Conservation (phyloP, 53 echinoderm and acorn worm genomes). For the Mesocentrotus franciscanus region DNA sequence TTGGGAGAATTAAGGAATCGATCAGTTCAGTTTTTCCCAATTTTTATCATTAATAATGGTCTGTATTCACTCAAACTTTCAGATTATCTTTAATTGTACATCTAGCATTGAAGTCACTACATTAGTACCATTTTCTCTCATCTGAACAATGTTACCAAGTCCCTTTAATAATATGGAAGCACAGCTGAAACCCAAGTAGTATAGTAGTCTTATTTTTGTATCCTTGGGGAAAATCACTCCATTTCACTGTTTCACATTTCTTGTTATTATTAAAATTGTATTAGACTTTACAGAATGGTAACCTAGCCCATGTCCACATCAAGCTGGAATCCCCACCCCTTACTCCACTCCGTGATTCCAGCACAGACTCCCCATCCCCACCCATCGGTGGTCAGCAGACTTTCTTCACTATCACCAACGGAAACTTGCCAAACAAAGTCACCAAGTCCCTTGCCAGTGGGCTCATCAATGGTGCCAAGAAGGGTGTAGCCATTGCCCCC, state of each 20-base stretch:
- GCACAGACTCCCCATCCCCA: slow-evolving; percentile 46
- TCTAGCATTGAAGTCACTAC: too few species aligned
- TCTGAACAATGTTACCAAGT: too few species aligned
- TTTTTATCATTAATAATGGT: too few species aligned
- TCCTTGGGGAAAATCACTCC: too few species aligned
- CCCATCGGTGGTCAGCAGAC: background rate
- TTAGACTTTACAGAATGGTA: slow-evolving; percentile 48
- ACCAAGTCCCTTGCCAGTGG: slow-evolving; percentile 64
- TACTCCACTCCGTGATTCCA: slow-evolving; percentile 85
- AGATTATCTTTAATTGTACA: too few species aligned
- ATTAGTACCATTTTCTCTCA: too few species aligned
- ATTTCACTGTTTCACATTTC: background rate
- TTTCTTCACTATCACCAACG: slow-evolving; percentile 56
- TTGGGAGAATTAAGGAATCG: too few species aligned
- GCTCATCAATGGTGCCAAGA: slow-evolving; percentile 65
- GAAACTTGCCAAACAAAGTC: slow-evolving; percentile 57
- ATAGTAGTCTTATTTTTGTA: too few species aligned
- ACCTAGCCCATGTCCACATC: slow-evolving; percentile 66
- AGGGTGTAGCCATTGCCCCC: slow-evolving; percentile 70
- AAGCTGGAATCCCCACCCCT: slow-evolving; percentile 96
- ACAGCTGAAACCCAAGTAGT: too few species aligned
- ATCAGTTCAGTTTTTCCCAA: too few species aligned
- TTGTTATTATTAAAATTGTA: background rate
- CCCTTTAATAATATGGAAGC: too few species aligned
- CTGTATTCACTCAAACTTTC: too few species aligned